A percentile compares a stretch with the other conserved stretches of the same genome.
phyloP scores from a whole-genome alignment of 2,888 invertebrate species.

The Eumerus sabulonum region DNA sequence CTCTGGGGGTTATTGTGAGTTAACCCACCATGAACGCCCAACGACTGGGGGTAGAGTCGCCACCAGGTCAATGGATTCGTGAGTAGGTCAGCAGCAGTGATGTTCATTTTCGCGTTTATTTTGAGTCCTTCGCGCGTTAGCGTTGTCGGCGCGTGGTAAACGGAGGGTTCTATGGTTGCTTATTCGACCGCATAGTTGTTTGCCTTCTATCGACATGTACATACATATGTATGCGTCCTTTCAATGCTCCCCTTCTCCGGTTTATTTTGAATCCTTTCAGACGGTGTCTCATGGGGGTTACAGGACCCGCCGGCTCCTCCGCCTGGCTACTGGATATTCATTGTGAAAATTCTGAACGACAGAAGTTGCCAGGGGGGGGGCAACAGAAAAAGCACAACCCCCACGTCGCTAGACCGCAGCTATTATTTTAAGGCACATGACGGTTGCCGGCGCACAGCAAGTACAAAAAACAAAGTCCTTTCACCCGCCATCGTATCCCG shows the following conservation, averaged over 20 bases:
- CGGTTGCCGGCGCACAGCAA: neutral
- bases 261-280: too few species aligned
- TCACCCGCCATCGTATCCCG: neutral
- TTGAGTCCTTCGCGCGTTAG: slow-evolving; percentile 10
- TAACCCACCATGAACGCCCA: slow-evolving; percentile 23
- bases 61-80: slow-evolving; percentile 14
- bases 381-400: slow-evolving; percentile 12
- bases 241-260: neutral
- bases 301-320: neutral
- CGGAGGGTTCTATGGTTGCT: slow-evolving; percentile 24
- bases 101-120: slow-evolving; percentile 54
- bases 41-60: neutral
- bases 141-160: slow-evolving; percentile 12
- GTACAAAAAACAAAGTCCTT: slow-evolving; percentile 1
- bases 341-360: slow-evolving; percentile 28
- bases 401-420: slow-evolving; percentile 24
- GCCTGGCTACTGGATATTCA: slow-evolving; percentile 40
- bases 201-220: slow-evolving; percentile 29
- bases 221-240: slow-evolving; percentile 25
- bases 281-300: too few species aligned
- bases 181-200: slow-evolving; percentile 48
- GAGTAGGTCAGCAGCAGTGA: slow-evolving; percentile 49
- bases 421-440: neutral
- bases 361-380: neutral
- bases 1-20: slow-evolving; percentile 37